Conservation (phyloP, 2,797 vertebrate genomes). For the Eleutherodactylus coqui region DNA sequence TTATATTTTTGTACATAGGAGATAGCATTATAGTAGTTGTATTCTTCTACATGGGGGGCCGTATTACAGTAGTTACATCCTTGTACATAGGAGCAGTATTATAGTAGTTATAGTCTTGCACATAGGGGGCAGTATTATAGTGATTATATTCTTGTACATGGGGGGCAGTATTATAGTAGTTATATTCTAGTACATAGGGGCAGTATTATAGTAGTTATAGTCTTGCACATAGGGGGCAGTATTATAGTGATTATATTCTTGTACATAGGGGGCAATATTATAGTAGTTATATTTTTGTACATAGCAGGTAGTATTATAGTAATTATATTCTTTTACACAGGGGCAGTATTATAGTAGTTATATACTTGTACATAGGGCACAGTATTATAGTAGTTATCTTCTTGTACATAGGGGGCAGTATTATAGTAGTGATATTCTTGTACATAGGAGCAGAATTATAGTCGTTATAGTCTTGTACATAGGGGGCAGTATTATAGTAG, state of each 20-base stretch:
- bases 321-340: constrained; percentile 14
- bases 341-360: constrained; percentile 1
- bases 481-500: background rate
- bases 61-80: constrained; percentile 14
- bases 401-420: background rate
- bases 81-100: constrained; percentile 4
- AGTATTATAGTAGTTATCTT: background rate
- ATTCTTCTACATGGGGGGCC: background rate
- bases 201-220: constrained; percentile 22
- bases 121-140: constrained; percentile 9
- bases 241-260: constrained; percentile 20
- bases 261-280: constrained; percentile 6
- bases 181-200: constrained; percentile 4
- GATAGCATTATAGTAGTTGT: constrained; percentile 8
- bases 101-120: constrained; percentile 9
- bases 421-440: background rate
- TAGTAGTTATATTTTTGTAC: constrained; percentile 17
- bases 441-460: background rate
- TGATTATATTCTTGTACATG: constrained; percentile 18
- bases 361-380: background rate
- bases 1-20: constrained; percentile 4
- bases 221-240: constrained; percentile 5
- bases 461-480: background rate
- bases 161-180: background rate
- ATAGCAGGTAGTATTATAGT: constrained; percentile 11